phyloP scores from a whole-genome alignment of 2,113 vertebrate genomes.

The Crotalus helleri region DNA sequence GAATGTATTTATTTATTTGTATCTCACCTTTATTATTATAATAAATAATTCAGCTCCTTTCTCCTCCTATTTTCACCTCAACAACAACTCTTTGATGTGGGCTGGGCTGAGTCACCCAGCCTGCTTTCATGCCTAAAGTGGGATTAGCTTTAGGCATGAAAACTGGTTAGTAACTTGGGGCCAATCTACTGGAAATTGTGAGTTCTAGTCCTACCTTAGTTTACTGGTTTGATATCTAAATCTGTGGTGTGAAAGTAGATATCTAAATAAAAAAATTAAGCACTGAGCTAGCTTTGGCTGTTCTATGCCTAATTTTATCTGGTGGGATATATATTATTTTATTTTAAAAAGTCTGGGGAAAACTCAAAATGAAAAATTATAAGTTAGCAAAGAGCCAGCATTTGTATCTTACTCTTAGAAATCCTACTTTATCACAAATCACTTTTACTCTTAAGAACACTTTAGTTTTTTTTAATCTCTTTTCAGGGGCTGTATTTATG shows the following conservation, averaged over 20 bases:
- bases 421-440: neutral
- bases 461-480: neutral
- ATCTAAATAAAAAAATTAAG: neutral
- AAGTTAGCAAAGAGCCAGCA: neutral
- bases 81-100: neutral
- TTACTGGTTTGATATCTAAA: neutral
- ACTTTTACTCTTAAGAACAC: neutral
- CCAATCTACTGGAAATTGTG: neutral
- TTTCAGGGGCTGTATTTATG: neutral
- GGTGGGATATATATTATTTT: neutral
- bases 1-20: neutral
- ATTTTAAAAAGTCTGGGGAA: neutral
- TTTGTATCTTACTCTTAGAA: neutral
- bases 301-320: neutral
- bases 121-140: neutral
- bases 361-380: neutral
- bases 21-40: neutral
- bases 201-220: neutral
- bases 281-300: neutral
- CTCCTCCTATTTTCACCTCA: neutral
- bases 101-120: neutral
- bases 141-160: neutral
- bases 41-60: neutral
- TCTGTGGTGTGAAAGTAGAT: neutral
- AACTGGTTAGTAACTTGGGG: neutral